These are phyloP conservation scores for Chunga burmeisteri DNA, from an alignment of 2,113 vertebrate species.

Conservation along the genomic window DNA sequence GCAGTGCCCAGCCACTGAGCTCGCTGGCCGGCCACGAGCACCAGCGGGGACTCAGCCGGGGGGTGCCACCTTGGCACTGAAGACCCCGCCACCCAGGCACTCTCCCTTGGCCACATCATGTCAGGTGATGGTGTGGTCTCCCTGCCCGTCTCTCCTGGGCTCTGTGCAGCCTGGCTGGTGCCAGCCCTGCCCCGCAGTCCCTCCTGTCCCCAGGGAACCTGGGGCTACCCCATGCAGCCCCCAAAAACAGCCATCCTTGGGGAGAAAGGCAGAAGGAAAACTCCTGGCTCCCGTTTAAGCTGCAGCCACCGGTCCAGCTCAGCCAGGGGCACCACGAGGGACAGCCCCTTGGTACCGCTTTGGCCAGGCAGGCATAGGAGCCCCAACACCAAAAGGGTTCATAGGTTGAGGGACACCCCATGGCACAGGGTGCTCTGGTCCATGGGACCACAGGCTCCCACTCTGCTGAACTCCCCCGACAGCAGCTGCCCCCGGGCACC, in stretches of 20 bases:
- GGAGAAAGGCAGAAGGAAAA: not conserved
- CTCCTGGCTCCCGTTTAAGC: not conserved
- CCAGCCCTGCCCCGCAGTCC: not conserved
- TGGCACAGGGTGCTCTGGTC: not conserved
- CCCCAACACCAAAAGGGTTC: not conserved
- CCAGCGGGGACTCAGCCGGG: not conserved
- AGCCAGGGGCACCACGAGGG: not conserved
- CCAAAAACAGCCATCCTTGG: not conserved
- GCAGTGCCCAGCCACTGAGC: not conserved
- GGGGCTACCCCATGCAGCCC: not conserved
- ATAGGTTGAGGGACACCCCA: not conserved
- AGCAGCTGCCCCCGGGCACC: not conserved
- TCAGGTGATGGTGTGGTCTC: fast-evolving
- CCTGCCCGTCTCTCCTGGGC: not conserved
- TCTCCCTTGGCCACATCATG: fast-evolving
- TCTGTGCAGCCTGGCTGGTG: not conserved
- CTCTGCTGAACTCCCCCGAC: fast-evolving
- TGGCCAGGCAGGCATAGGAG: not conserved
- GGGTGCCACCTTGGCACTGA: not conserved
- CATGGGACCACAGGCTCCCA: not conserved
- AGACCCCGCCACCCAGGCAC: fast-evolving
- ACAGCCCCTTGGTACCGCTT: not conserved
- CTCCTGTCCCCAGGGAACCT: not conserved
- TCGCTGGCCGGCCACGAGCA: not conserved
- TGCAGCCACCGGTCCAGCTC: not conserved